Evolutionary conservation across 2,797 vertebrate genomes (phyloP).

Genomic region (Hemitrygon akajei): DNA sequence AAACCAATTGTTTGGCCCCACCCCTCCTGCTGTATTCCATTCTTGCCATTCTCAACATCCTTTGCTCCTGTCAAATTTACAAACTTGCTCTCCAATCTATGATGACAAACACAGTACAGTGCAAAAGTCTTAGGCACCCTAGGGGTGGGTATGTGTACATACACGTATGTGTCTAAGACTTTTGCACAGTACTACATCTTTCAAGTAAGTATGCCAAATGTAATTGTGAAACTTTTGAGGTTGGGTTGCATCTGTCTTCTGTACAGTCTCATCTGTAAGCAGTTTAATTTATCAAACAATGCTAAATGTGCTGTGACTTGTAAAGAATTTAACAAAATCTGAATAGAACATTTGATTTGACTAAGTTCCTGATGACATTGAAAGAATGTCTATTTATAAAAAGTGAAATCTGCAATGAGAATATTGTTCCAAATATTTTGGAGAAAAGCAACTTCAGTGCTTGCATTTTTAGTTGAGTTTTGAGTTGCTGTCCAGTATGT

Average conservation of each 20-base stretch:
- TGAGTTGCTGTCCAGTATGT: neutral
- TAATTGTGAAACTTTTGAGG: neutral
- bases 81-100: too few species aligned
- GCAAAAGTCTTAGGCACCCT: too few species aligned
- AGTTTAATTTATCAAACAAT: neutral
- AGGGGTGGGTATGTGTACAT: too few species aligned
- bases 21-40: too few species aligned
- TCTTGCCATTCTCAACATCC: too few species aligned
- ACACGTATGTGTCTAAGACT: too few species aligned
- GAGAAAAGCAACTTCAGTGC: neutral
- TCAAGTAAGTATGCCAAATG: neutral
- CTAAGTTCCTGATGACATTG: neutral
- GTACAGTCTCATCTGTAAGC: neutral
- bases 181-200: neutral
- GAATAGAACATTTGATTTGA: conserved; percentile 8
- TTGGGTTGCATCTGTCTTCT: neutral
- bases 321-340: neutral
- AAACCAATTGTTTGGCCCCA: too few species aligned
- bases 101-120: too few species aligned
- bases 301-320: neutral
- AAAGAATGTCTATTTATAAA: neutral
- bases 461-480: neutral
- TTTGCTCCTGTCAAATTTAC: too few species aligned
- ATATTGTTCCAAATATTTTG: neutral
- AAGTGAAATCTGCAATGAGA: neutral